A percentile compares a stretch with the other conserved stretches of the same genome.
Evolutionary conservation across 1,140 invertebrate genomes (phyloP).

Genomic region (Agrilus planipennis): DNA sequence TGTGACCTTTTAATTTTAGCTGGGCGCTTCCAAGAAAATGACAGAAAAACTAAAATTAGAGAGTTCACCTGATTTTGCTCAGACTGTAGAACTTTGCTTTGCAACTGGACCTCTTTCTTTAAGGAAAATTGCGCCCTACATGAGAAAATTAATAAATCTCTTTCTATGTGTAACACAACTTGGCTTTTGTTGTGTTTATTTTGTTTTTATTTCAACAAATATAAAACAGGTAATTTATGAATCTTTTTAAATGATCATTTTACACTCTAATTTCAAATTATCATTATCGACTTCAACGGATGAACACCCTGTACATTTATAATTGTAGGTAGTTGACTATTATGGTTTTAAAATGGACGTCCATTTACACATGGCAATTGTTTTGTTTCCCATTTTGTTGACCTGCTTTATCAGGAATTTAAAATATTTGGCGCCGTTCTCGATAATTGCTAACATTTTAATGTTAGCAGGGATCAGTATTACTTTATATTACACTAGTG

Average conservation of each 20-base stretch:
- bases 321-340: no score
- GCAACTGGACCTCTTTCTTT: constrained; percentile 51
- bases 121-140: constrained; percentile 43
- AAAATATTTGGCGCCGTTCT: constrained; percentile 60
- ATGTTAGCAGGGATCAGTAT: constrained; percentile 52
- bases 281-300: no score
- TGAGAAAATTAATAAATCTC: constrained; percentile 55
- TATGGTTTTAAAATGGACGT: constrained; percentile 46
- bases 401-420: constrained; percentile 59
- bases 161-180: constrained; percentile 85
- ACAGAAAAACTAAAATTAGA: constrained; percentile 38
- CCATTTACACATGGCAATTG: constrained; percentile 57
- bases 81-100: constrained; percentile 67
- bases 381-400: constrained; percentile 57
- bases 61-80: constrained; percentile 55
- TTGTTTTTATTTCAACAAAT: constrained; percentile 81
- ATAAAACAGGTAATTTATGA: constrained; percentile 50
- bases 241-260: no score
- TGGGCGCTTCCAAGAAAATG: constrained; percentile 55
- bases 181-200: constrained; percentile 92
- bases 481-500: constrained; percentile 52
- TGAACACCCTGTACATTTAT: no score
- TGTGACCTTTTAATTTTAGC: constrained; percentile 35
- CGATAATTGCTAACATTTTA: constrained; percentile 57
- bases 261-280: no score